Evolutionary conservation across 2,797 vertebrate species (phyloP), one percentile per base, ranked within the genome.

Genomic region (Dallia pectoralis): DNA sequence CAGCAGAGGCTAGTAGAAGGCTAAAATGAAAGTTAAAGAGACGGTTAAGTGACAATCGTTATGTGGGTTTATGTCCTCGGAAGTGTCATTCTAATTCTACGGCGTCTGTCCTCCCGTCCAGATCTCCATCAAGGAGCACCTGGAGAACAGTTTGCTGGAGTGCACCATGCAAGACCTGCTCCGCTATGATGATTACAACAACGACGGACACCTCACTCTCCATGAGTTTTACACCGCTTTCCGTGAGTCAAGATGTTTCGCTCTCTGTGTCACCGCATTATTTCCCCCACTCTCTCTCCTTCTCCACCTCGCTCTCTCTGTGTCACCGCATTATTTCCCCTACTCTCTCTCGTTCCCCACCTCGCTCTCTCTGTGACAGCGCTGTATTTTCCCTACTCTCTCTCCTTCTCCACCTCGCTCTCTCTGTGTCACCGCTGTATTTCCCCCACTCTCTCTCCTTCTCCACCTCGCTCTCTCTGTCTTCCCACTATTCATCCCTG

Each of bases 211-310:
- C 79, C 92, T 99, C 81, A 96, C 91, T 19, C 93, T 97, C 51
- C 95, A 90, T 4, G 97, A 99, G 91, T 93, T 99, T 86, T 97
- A 95, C 84, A 97, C 95, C 0, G 96, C 97, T 71, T 99, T 98
- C 88, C 97, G 97, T 99, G 91, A 98, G 97, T 97, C 61, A 16
- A 7, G 30, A n/a, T 22, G 2, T 67, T 19, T 40, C 16, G 36
- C 5, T 66, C 63, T 66, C 11, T 29, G 29, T 73, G 25, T 67
- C 19, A 56, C 19, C 68, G n/a, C n/a, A n/a, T n/a, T n/a, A n/a
- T n/a, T n/a, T 63, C 22, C 22, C 11, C 33, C 9, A 67, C 56
- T 47, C 40, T 16, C 0, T 18, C 11, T 59, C n/a, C 4, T 0
- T 12, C 9, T 6, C 15, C 16, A 44, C 40, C 4, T 0, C 15